Conservation (phyloP, 2,113 vertebrate species). For the Thalassoma bifasciatum region DNA sequence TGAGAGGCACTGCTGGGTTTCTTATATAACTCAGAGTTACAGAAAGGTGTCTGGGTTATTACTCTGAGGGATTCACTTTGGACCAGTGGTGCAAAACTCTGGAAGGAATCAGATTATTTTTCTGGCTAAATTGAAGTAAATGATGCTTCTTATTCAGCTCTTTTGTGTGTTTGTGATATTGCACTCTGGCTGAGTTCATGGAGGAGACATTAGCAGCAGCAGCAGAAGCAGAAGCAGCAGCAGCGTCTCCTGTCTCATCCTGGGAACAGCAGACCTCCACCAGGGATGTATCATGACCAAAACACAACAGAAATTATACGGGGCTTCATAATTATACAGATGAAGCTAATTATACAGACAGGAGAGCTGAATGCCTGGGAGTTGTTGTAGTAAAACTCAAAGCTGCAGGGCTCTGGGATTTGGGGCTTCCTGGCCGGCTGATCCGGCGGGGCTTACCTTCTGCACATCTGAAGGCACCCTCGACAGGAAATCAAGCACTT, state of each 20-base stretch:
- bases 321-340: conserved; percentile 74
- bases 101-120: background rate
- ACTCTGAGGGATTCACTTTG: background rate
- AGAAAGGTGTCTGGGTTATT: background rate
- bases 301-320: conserved; percentile 78
- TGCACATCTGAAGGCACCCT: conserved; percentile 98
- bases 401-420: conserved; percentile 72
- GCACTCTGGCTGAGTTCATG: conserved; percentile 23
- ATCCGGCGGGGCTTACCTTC: conserved; percentile 87
- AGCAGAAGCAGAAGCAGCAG: conserved; percentile 43
- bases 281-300: conserved; percentile 72
- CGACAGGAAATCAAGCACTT: conserved; percentile 96
- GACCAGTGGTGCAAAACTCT: conserved; percentile 1
- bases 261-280: conserved; percentile 78
- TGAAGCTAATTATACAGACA: conserved; percentile 76
- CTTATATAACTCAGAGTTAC: background rate
- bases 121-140: too few relatives aligned
- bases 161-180: background rate
- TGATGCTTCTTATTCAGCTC: background rate
- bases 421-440: conserved; percentile 74
- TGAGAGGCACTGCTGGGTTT: too few relatives aligned
- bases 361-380: conserved; percentile 70
- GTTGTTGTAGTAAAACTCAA: conserved; percentile 64
- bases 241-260: conserved; percentile 51
- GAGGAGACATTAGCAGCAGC: conserved; percentile 52